Base-by-base conservation (phyloP, 30 jellyfish, hydroid and myxozoan species). In the Chrysaora quinquecirrha region DNA sequence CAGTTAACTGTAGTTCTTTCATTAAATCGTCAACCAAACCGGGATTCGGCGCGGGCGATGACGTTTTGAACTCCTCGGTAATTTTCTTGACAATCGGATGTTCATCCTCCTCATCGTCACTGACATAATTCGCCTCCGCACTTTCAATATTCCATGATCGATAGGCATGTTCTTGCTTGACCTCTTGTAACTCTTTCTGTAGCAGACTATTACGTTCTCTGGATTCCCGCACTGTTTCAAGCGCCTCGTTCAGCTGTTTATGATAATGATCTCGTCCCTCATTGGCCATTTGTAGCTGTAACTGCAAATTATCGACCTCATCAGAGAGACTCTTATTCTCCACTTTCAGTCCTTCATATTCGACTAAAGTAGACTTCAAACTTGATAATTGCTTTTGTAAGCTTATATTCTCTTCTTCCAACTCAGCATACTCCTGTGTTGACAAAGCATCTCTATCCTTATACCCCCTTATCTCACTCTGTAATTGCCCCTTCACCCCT, bases 291-390 rank as follows among this genome's bases (percentile, higher is more conserved):
- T 92, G 98, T 50, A 92, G 49, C 72, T 92, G 98, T 32, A 92
- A 54, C 73, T 86, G 98, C 64, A 92, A 54, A 31, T 87, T 92
- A 66, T 92, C 98, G 0, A 86, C 96, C 75, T 92, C 98, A 66
- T 92, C 98, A 18, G 80, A 49, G 18, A 92, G 48, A 62, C 98
- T 92, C 60, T 92, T 86, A 50, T 92, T 92, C 73, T 92, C 98
- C 25, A 92, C 98, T 80, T 92, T 92, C 48, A 92, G 78, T 33
- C 96, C 98, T 76, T 92, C 98, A 74, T 78, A 92, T 61, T 92
- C 98, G 3, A 92, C n/a, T 58, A 92, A 33, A 0, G 98, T 92
- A 81, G 93, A 77, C 47, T 86, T 86, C 68, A 86, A 48, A 18
- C 76, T 48, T n/a, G 98, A 92, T 21, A 92, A 35, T 23, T 71